These are phyloP conservation scores for Calameuta idolon DNA, from an alignment of 2,888 invertebrate species.

Conservation along the genomic window DNA sequence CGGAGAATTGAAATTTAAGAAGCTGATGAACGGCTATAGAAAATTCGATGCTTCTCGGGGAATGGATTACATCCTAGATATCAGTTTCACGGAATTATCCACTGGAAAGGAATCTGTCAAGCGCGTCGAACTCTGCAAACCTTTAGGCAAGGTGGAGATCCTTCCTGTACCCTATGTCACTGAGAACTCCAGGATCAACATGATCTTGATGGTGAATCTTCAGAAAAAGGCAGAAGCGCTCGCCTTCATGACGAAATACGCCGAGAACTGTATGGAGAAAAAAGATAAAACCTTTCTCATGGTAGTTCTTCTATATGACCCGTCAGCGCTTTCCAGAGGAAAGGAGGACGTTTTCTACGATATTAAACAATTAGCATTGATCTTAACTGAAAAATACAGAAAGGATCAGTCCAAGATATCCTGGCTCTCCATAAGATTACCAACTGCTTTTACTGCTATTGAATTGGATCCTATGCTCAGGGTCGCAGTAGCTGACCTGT, in stretches of 20 bases:
- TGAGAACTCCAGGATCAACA: conserved; percentile 85
- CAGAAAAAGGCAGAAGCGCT: conserved; percentile 71
- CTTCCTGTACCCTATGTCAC: conserved; percentile 95
- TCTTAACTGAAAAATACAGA: conserved; percentile 75
- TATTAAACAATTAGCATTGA: conserved; percentile 75
- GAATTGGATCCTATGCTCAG: conserved; percentile 55
- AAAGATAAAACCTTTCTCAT: conserved; percentile 84
- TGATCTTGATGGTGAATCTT: conserved; percentile 79
- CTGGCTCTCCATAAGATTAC: conserved; percentile 78
- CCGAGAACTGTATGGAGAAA: conserved; percentile 78
- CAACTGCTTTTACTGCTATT: conserved; percentile 51
- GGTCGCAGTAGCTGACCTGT: conserved; percentile 76
- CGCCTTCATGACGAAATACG: conserved; percentile 80
- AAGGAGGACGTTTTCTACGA: conserved; percentile 72
- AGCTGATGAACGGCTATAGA: conserved; percentile 78
- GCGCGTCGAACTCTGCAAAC: conserved; percentile 85
- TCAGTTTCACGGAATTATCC: conserved; percentile 70
- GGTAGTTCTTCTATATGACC: conserved; percentile 78
- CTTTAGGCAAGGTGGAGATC: conserved; percentile 88
- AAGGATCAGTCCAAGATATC: conserved; percentile 76
- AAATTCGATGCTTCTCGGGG: conserved; percentile 86
- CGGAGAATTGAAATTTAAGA: conserved; percentile 69
- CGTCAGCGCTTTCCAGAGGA: conserved; percentile 75
- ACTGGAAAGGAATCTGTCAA: conserved; percentile 69
- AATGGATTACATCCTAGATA: conserved; percentile 85